Conservation (phyloP, 2,113 vertebrate species). For the Mobula birostris region DNA sequence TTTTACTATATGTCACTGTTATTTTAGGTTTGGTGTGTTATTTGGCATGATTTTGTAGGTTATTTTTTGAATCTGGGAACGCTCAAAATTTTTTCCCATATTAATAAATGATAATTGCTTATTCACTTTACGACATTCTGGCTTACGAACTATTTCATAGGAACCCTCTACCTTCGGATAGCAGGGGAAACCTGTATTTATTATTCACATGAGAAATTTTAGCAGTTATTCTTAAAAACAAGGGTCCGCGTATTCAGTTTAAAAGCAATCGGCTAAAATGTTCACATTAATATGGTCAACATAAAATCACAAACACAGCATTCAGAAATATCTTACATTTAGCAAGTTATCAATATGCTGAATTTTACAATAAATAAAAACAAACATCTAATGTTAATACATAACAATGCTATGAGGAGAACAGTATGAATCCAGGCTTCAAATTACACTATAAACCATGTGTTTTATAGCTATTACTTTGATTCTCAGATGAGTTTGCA, state of each 20-base stretch:
- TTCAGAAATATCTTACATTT: neutral
- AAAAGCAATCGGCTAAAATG: neutral
- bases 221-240: neutral
- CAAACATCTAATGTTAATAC: neutral
- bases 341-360: neutral
- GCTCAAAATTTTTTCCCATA: too few relatives aligned
- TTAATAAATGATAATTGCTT: too few relatives aligned
- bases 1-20: too few relatives aligned
- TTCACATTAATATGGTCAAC: neutral
- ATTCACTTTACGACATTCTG: too few relatives aligned
- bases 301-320: neutral
- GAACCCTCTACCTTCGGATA: too few relatives aligned
- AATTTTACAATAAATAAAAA: neutral
- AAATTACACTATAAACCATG: neutral
- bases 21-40: too few relatives aligned
- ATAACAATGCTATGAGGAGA: neutral
- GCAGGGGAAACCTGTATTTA: neutral
- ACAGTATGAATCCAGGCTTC: neutral
- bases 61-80: too few relatives aligned
- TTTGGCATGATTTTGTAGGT: too few relatives aligned
- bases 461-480: neutral
- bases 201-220: neutral
- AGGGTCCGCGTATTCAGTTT: neutral
- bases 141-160: too few relatives aligned
- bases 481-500: neutral